phyloP scores from a whole-genome alignment of 1,140 invertebrate species.

The Campoletis sonorensis region DNA sequence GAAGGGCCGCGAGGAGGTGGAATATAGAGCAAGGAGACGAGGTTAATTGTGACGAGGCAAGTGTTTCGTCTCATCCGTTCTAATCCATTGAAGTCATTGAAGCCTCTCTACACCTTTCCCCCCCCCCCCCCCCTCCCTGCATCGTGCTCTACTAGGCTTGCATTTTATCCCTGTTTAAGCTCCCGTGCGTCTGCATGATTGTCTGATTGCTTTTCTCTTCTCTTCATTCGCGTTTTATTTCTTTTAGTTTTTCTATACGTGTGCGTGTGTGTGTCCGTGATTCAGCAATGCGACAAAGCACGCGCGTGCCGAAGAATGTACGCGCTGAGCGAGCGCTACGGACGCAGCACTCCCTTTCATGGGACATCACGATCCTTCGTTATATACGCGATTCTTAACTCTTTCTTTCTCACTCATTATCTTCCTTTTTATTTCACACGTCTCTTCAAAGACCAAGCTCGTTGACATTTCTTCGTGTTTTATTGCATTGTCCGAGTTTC shows the following conservation, averaged over 20 bases:
- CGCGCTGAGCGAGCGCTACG: conserved; percentile 3
- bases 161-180: neutral
- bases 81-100: neutral
- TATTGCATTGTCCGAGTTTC: conserved; percentile 35
- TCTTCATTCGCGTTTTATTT: neutral
- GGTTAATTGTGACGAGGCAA: neutral
- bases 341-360: conserved; percentile 12
- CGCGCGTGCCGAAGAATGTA: conserved; percentile 40
- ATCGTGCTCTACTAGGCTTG: neutral
- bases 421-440: neutral
- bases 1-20: too few relatives aligned
- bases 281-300: conserved; percentile 5
- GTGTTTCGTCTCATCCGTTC: neutral
- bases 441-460: neutral
- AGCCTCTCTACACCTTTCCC: neutral
- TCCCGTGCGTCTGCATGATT: neutral
- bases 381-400: conserved; percentile 26
- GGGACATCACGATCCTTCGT: conserved; percentile 17
- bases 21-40: neutral
- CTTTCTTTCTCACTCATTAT: neutral
- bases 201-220: neutral
- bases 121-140: too few relatives aligned
- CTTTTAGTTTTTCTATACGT: neutral
- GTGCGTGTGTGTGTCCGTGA: conserved; percentile 5
- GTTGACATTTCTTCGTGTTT: conserved; percentile 27